phyloP scores from a whole-genome alignment of 2,888 invertebrate species.

The Acheta domesticus region DNA sequence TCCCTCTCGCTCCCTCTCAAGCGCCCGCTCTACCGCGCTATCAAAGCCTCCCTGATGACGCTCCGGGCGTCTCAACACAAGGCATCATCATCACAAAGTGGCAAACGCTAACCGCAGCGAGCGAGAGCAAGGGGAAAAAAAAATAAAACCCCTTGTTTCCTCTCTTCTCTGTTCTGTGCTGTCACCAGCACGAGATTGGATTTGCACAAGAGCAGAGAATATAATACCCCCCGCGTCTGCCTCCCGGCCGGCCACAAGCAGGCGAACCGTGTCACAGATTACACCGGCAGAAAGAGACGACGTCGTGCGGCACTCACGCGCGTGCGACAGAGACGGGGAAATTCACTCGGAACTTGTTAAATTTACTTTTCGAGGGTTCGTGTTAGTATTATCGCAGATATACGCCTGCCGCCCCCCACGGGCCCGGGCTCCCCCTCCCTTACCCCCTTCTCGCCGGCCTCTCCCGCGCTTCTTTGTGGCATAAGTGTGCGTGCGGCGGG shows the following conservation, averaged over 20 bases:
- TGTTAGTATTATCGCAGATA: constrained; percentile 12
- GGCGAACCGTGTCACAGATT: constrained; percentile 32
- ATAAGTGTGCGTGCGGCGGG: too few species aligned
- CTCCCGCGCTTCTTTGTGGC: too few species aligned
- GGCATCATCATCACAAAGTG: constrained; percentile 34
- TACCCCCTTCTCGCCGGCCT: neutral
- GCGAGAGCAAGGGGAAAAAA: constrained; percentile 24
- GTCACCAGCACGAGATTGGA: constrained; percentile 31
- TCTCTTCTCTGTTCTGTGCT: constrained; percentile 21
- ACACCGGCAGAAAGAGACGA: constrained; percentile 21
- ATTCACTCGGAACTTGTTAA: constrained; percentile 40
- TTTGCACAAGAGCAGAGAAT: constrained; percentile 29
- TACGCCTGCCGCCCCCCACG: neutral
- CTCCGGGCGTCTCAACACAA: constrained; percentile 31
- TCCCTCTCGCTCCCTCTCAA: neutral
- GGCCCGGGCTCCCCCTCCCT: neutral
- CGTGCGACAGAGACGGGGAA: constrained; percentile 32
- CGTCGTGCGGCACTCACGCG: neutral
- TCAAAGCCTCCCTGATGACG: constrained; percentile 31
- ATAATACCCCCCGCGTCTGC: neutral
- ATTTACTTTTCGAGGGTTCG: constrained; percentile 29
- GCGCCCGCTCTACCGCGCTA: constrained; percentile 24
- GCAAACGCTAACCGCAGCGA: constrained; percentile 29
- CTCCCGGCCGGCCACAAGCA: constrained; percentile 19
- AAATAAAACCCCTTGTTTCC: constrained; percentile 25